These are phyloP conservation scores for Syncerus caffer DNA, from an alignment of 2,797 vertebrate species.

Conservation along the genomic window DNA sequence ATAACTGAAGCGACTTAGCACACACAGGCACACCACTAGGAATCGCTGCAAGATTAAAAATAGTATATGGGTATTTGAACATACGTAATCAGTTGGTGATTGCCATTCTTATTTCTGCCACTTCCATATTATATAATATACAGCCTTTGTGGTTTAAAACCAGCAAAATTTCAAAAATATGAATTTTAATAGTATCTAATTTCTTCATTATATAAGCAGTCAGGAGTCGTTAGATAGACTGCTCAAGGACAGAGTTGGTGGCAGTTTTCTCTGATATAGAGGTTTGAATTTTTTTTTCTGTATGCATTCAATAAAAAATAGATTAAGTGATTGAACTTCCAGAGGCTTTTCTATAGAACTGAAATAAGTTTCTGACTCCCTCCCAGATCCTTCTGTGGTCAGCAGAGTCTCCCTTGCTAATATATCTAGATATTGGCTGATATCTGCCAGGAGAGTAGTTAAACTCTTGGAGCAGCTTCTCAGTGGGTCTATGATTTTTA, in stretches of 20 bases:
- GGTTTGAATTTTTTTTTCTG: not conserved
- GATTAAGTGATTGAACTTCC: constrained; percentile 38
- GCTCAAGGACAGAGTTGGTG: not conserved
- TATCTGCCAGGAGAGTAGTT: constrained; percentile 71
- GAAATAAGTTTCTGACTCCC: constrained; percentile 14
- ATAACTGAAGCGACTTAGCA: not conserved
- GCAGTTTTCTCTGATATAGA: not conserved
- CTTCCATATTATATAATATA: not conserved
- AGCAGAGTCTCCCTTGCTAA: not conserved
- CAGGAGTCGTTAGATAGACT: not conserved
- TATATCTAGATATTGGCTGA: constrained; percentile 57
- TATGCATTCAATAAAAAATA: constrained; percentile 29
- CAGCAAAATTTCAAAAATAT: not conserved
- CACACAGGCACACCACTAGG: accelerated
- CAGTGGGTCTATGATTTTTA: constrained; percentile 80
- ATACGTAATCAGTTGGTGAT: not conserved
- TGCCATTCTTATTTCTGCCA: not conserved
- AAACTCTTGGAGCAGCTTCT: constrained; percentile 73
- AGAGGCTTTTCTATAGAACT: constrained; percentile 6
- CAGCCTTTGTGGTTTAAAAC: not conserved
- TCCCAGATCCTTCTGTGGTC: constrained; percentile 18
- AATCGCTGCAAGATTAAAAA: not conserved
- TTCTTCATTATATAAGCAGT: not conserved
- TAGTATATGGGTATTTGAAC: not conserved
- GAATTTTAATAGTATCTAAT: not conserved